These are phyloP conservation scores for Dryocosmus kuriphilus DNA, from an alignment of 2,888 invertebrate genomes.

Conservation along the genomic window DNA sequence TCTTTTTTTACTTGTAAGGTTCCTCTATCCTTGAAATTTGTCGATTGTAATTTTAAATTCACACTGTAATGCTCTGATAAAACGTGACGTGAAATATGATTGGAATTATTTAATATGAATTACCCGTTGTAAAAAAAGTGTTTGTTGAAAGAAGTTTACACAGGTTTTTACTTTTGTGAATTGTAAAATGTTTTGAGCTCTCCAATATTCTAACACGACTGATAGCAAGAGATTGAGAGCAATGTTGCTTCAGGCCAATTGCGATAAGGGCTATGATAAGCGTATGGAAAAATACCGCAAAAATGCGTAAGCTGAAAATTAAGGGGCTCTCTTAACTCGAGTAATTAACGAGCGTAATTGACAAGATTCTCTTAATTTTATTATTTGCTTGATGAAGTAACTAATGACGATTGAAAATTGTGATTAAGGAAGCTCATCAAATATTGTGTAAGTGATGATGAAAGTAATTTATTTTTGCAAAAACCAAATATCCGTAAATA, in stretches of 20 bases:
- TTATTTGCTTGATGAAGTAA: background rate
- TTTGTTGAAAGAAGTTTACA: background rate
- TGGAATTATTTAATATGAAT: background rate
- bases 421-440: background rate
- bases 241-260: slow-evolving; percentile 10
- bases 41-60: background rate
- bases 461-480: background rate
- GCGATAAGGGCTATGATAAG: slow-evolving; percentile 5
- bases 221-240: slow-evolving; percentile 22
- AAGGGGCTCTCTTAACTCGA: background rate
- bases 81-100: background rate
- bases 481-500: background rate
- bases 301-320: slow-evolving; percentile 6
- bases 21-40: background rate
- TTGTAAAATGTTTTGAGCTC: background rate
- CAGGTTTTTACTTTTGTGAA: slow-evolving; percentile 6
- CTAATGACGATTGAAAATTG: background rate
- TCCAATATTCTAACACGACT: slow-evolving; percentile 11
- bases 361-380: background rate
- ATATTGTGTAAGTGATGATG: background rate
- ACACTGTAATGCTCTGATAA: background rate
- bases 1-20: background rate
- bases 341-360: slow-evolving; percentile 1
- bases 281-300: slow-evolving; percentile 13
- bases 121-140: background rate